These are phyloP conservation scores for Loripinus fragilis DNA, from an alignment of 2,888 invertebrate genomes.

Conservation along the genomic window DNA sequence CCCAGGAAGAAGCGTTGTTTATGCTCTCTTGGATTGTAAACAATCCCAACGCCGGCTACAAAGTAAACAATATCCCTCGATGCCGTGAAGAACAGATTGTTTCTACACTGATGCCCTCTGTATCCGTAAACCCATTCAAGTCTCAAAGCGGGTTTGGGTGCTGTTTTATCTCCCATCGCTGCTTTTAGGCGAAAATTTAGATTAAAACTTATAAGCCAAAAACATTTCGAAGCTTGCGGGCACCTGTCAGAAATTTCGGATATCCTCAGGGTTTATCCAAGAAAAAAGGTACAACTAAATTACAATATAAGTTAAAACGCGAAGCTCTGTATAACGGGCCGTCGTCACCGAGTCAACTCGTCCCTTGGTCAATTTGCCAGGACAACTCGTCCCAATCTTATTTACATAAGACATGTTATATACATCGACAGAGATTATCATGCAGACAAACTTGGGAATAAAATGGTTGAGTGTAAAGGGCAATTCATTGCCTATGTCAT, in stretches of 20 bases:
- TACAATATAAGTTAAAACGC: no score
- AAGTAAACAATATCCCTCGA: slow-evolving; percentile 83
- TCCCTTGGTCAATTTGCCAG: no score
- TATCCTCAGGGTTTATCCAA: not conserved
- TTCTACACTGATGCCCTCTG: slow-evolving; percentile 83
- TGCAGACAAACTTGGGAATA: no score
- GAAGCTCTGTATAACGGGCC: no score
- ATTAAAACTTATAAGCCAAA: not conserved
- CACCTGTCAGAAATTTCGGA: slow-evolving; percentile 21
- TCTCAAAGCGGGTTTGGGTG: slow-evolving; percentile 80
- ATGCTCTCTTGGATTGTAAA: slow-evolving; percentile 81
- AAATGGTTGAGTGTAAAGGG: no score
- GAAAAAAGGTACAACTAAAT: no score
- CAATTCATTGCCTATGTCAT: no score
- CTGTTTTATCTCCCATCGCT: slow-evolving; percentile 76
- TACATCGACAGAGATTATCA: no score
- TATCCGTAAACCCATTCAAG: slow-evolving; percentile 84
- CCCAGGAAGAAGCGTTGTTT: slow-evolving; percentile 83
- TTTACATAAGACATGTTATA: no score
- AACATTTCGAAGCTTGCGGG: slow-evolving; percentile 24
- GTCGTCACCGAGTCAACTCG: no score
- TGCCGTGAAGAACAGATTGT: slow-evolving; percentile 83
- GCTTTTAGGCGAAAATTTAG: not conserved
- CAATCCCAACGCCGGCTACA: slow-evolving; percentile 84
- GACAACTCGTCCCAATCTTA: no score